Evolutionary conservation across 1,140 invertebrate genomes (phyloP).

Genomic region (Mamestra configurata): DNA sequence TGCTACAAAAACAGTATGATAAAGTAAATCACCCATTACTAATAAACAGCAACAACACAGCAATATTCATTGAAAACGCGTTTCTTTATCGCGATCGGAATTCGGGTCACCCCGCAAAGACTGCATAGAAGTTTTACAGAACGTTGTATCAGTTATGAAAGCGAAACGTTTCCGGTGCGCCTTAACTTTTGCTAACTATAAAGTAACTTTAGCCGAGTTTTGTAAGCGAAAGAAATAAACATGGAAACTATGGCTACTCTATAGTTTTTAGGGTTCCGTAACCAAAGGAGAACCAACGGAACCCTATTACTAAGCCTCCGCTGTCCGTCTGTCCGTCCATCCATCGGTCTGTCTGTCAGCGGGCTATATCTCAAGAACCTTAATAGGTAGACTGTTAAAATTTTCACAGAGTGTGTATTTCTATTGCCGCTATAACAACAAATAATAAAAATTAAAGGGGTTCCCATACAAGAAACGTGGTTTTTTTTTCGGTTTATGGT

Average conservation of each 20-base stretch:
- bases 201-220: conserved; percentile 18
- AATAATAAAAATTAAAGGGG: no score
- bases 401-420: no score
- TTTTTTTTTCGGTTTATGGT: no score
- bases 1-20: not conserved
- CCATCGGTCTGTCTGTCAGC: no score
- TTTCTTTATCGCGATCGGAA: conserved; percentile 33
- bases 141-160: conserved; percentile 38
- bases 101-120: conserved; percentile 31
- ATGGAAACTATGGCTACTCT: no score
- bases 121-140: conserved; percentile 42
- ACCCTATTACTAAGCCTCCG: no score
- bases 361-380: no score
- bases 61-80: conserved; percentile 14
- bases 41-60: conserved; percentile 7
- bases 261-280: no score
- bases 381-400: no score
- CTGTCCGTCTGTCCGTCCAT: no score
- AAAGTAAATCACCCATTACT: not conserved
- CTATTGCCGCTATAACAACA: no score
- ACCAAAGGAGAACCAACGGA: not conserved
- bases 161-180: conserved; percentile 34
- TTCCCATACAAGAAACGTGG: no score
- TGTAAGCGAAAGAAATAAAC: conserved; percentile 20
- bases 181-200: conserved; percentile 37